Base-by-base conservation (phyloP, 2,113 vertebrate species). In the Pandion haliaetus region DNA sequence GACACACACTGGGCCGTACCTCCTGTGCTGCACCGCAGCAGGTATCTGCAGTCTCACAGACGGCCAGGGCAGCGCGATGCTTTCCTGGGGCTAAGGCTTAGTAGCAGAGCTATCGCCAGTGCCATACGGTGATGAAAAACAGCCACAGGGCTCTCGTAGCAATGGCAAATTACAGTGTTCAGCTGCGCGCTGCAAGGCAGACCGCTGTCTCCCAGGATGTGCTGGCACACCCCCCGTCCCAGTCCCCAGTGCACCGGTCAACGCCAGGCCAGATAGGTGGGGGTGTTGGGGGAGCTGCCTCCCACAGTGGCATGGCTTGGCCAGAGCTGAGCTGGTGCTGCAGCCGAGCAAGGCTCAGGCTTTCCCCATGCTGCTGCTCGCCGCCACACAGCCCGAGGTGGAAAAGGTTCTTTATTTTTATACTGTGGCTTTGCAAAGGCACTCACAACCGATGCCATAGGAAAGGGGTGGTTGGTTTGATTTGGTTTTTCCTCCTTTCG, bases 61-160 rank as follows among this genome's bases (percentile, higher is more conserved):
- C 31, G 36, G 19, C 12, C 5, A 42, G 80, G 42, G 57, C 52
- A 54, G 31, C 6, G 25, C 0, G 0, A 5, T 24, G 42, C 42
- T 54, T 59, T 80, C 47, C 66, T 25, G 47, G 24, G 18, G 20
- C 26, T 50, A 16, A 2, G 28, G 74, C 55, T 76, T 52, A 10
- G n/a, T 10, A 34, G 34, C 65, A 88, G 66, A 88, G 73, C 5
- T 5, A 23, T 15, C 47, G 36, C 44, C 40, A 14, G 59, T 61
- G 63, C 69, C 2, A 0, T 4, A 13, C 7, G 1, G 40, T 0
- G 5, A n/a, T 9, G 45, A 49, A 28, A 44, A 66, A 2, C 36
- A 74, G 70, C 36, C 61, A 5, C 0, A 2, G 38, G 17, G 32
- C 31, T 57, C 61, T 42, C 7, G 42, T 1, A 44, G 42, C 66